These are phyloP conservation scores for Raillietiella orientalis DNA, from an alignment of 2,888 invertebrate genomes.

Conservation along the genomic window DNA sequence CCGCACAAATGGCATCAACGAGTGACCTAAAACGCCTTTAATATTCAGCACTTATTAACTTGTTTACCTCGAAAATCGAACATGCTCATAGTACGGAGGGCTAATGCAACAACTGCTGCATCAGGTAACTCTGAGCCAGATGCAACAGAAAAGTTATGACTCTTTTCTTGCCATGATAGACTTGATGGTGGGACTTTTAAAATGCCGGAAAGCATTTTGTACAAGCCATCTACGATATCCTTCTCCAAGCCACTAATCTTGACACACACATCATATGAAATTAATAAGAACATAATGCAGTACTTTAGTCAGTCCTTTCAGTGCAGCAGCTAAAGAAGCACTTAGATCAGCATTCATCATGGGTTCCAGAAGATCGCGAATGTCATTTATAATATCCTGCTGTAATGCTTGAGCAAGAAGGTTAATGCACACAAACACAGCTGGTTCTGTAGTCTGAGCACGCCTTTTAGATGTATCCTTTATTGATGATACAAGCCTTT, in stretches of 20 bases:
- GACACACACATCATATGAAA: too few relatives aligned
- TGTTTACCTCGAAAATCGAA: conserved; percentile 43
- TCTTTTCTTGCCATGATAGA: conserved; percentile 45
- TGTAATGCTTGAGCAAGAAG: conserved; percentile 60
- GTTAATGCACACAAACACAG: conserved; percentile 75
- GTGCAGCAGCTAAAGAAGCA: conserved; percentile 56
- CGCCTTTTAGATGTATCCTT: too few relatives aligned
- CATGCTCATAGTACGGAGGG: conserved; percentile 60
- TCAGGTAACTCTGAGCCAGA: conserved; percentile 16
- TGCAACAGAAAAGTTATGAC: too few relatives aligned
- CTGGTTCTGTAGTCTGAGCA: conserved; percentile 34
- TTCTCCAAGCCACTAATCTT: too few relatives aligned
- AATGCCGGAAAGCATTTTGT: conserved; percentile 65
- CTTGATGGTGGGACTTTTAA: conserved; percentile 55
- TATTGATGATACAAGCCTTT: too few relatives aligned
- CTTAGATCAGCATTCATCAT: conserved; percentile 78
- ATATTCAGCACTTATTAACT: conserved; percentile 3
- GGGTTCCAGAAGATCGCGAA: conserved; percentile 50
- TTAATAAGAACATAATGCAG: too few relatives aligned
- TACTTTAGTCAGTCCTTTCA: conserved; percentile 75
- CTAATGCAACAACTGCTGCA: conserved; percentile 53
- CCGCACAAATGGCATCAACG: conserved; percentile 61
- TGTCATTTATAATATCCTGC: conserved; percentile 35
- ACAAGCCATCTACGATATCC: conserved; percentile 67
- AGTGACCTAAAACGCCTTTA: conserved; percentile 22